Evolutionary conservation across 2,113 vertebrate genomes (phyloP), one percentile per base, ranked within the genome.

Genomic region (Phasianus colchicus): DNA sequence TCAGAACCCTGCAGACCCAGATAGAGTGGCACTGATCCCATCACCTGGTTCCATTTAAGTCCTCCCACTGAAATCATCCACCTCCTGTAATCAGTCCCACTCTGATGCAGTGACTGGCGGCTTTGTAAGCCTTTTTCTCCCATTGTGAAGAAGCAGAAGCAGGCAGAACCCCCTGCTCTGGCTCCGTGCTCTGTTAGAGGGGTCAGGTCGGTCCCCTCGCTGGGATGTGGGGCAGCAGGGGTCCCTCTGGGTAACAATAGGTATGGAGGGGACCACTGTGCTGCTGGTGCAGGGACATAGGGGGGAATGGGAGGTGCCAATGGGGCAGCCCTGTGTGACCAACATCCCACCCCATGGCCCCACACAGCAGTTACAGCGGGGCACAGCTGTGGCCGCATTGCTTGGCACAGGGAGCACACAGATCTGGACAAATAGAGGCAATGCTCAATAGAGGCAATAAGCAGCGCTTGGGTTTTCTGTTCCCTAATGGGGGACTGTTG

Each of bases 1-100:
- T 50, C 24, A 1, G 24, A 50, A 24, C 11, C 6, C 48, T 50
- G 48, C 48, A 50, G 48, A 50, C 48, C 48, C 48, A 25, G 48
- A 50, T 25, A 15, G 58, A 66, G 50, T 4, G 76, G 42, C 47
- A 52, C 63, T 64, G 40, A 8, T 74, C 67, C 79, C 66, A 71
- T 91, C 91, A 95, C 89, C 87, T 96, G 95, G 25, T 92, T 95
- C 85, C 87, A 80, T 93, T 96, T 95, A 96, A 95, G n/a, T 5
- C 67, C 60, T 3, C 29, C 14, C 54, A 78, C 82, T 94, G 82
- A 91, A 96, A 93, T 91, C 85, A 93, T 89, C 91, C 85, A 80
- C 82, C 89, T 89, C 71, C 63, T 42, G 73, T 74, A 83, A 93
- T 91, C 3, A 89, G 88, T 93, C 55, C 75, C 64, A 54, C 88